Evolutionary conservation across 2,888 invertebrate genomes (phyloP).

Genomic region (Orchestes rusci): DNA sequence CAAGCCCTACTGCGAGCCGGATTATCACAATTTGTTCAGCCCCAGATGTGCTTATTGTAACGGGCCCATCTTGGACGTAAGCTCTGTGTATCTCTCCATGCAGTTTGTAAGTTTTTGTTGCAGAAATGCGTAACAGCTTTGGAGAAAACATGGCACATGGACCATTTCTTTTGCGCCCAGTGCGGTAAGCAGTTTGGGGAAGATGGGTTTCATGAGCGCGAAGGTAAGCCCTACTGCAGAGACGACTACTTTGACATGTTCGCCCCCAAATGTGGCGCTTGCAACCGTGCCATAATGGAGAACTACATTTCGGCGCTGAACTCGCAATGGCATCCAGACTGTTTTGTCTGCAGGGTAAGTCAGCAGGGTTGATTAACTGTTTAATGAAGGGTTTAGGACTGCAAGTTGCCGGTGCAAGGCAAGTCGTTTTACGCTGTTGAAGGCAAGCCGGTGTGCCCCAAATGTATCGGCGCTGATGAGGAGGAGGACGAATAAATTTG

Average conservation of each 20-base stretch:
- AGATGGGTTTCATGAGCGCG: slow-evolving; percentile 95
- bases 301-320: slow-evolving; percentile 97
- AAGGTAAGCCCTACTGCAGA: slow-evolving; percentile 93
- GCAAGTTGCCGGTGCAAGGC: slow-evolving; percentile 86
- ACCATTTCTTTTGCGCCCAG: slow-evolving; percentile 97
- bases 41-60: slow-evolving; percentile 98
- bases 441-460: slow-evolving; percentile 91
- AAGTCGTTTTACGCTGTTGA: slow-evolving; percentile 97
- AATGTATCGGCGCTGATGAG: slow-evolving; percentile 87
- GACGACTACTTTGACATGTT: slow-evolving; percentile 97
- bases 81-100: neutral
- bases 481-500: slow-evolving; percentile 54
- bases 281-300: slow-evolving; percentile 92
- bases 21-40: slow-evolving; percentile 97
- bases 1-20: slow-evolving; percentile 94
- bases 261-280: slow-evolving; percentile 96
- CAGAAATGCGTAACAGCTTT: slow-evolving; percentile 98
- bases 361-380: slow-evolving; percentile 1
- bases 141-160: slow-evolving; percentile 98
- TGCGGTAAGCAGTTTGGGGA: slow-evolving; percentile 97
- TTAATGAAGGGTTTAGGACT: slow-evolving; percentile 76
- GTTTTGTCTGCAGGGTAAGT: slow-evolving; percentile 97
- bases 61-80: slow-evolving; percentile 95
- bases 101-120: slow-evolving; percentile 1
- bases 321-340: slow-evolving; percentile 97